Evolutionary conservation across 1,140 invertebrate genomes (phyloP).

Genomic region (Drosophila kurseongensis): DNA sequence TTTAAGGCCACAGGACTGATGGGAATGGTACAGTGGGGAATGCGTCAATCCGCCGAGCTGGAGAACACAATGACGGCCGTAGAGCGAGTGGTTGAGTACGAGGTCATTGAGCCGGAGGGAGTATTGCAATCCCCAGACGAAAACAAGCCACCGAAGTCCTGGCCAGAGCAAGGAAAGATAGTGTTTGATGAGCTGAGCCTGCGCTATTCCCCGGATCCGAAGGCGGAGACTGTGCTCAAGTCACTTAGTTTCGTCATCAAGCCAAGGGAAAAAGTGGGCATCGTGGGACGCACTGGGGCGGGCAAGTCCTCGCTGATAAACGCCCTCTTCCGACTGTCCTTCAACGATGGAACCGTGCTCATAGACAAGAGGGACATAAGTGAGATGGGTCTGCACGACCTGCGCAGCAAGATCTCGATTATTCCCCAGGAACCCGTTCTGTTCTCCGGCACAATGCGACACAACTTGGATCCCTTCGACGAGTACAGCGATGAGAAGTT

Average conservation of each 20-base stretch:
- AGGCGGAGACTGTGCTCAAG: slow-evolving; percentile 87
- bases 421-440: slow-evolving; percentile 96
- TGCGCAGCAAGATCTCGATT: slow-evolving; percentile 92
- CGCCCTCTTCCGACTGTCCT: slow-evolving; percentile 90
- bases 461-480: slow-evolving; percentile 93
- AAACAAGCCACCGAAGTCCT: slow-evolving; percentile 88
- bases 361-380: slow-evolving; percentile 89
- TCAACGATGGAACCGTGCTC: slow-evolving; percentile 89
- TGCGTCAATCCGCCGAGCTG: slow-evolving; percentile 92
- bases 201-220: slow-evolving; percentile 88
- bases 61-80: slow-evolving; percentile 94
- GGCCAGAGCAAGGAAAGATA: slow-evolving; percentile 90
- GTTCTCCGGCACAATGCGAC: slow-evolving; percentile 92
- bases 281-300: slow-evolving; percentile 95
- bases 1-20: slow-evolving; percentile 89
- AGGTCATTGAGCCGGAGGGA: slow-evolving; percentile 89
- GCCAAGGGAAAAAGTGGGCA: slow-evolving; percentile 88
- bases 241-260: slow-evolving; percentile 87
- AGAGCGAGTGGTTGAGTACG: slow-evolving; percentile 91
- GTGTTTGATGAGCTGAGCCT: slow-evolving; percentile 88
- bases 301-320: slow-evolving; percentile 95
- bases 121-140: slow-evolving; percentile 86
- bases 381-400: slow-evolving; percentile 88
- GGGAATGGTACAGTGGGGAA: slow-evolving; percentile 94
- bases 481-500: slow-evolving; percentile 90